These are phyloP conservation scores for Micoletzkya japonica DNA, from an alignment of 2,888 invertebrate genomes.

Conservation along the genomic window DNA sequence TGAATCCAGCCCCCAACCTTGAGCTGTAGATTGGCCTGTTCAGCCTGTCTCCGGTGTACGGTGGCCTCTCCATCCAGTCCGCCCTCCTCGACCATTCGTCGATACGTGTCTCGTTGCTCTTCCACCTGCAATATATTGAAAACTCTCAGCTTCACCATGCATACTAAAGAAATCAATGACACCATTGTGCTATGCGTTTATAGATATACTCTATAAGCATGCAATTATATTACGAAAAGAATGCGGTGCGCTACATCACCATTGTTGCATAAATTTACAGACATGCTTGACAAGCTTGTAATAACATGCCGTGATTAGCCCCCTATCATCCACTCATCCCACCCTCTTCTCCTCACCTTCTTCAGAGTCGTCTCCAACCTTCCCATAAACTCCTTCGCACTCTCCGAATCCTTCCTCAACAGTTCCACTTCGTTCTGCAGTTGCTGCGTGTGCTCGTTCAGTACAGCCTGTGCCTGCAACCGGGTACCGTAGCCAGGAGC, in stretches of 20 bases:
- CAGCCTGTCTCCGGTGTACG: constrained; percentile 5
- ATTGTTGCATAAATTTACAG: too few species aligned
- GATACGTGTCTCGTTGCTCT: constrained; percentile 38
- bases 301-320: too few species aligned
- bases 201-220: too few species aligned
- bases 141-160: background rate
- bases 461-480: background rate
- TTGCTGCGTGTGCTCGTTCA: background rate
- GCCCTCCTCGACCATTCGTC: constrained; percentile 33
- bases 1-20: background rate
- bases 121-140: constrained; percentile 32
- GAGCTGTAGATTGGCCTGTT: background rate
- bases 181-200: too few species aligned
- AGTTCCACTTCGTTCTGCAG: background rate
- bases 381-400: background rate
- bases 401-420: constrained; percentile 8
- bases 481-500: too few species aligned
- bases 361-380: constrained; percentile 10
- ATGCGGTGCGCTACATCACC: too few species aligned
- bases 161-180: too few species aligned
- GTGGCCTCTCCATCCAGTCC: constrained; percentile 13
- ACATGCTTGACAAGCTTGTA: too few species aligned
- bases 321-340: too few species aligned
- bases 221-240: too few species aligned
- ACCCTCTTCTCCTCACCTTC: background rate